Evolutionary conservation across 1,140 invertebrate genomes (phyloP).

Genomic region (Harlomillsia oculata): DNA sequence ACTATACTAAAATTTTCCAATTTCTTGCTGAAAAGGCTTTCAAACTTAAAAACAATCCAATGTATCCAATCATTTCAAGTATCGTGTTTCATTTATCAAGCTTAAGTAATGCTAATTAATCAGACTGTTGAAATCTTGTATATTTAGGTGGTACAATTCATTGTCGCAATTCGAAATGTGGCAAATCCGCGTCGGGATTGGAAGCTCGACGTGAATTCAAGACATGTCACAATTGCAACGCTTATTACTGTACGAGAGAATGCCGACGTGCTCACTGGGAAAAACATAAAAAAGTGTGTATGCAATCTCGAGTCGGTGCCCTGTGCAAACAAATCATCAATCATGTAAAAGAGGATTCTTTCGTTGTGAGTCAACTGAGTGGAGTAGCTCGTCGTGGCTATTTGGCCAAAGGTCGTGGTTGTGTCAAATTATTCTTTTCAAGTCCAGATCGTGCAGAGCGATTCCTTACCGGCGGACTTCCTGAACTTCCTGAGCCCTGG

Average conservation of each 20-base stretch:
- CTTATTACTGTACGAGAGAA: conserved; percentile 49
- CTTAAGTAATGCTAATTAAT: no score
- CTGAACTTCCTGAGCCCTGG: conserved; percentile 36
- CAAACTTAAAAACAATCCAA: no score
- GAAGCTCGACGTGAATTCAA: conserved; percentile 35
- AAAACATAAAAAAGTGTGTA: conserved; percentile 58
- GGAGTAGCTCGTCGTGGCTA: conserved; percentile 67
- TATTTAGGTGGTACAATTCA: conserved; percentile 29
- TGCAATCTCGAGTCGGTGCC: conserved; percentile 46
- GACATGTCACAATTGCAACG: conserved; percentile 82
- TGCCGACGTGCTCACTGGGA: conserved; percentile 74
- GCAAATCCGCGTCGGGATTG: conserved; percentile 29
- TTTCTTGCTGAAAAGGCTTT: no score
- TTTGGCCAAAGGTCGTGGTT: conserved; percentile 72
- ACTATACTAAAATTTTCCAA: no score
- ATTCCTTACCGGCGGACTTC: conserved; percentile 50
- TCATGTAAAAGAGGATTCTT: conserved; percentile 69
- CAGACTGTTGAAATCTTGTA: no score
- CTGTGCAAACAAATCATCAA: conserved; percentile 79
- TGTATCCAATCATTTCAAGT: no score
- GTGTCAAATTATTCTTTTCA: conserved; percentile 80
- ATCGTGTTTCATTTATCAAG: no score
- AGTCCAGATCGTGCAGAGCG: conserved; percentile 70
- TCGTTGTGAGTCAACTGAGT: conserved; percentile 66
- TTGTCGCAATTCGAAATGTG: conserved; percentile 35